These are phyloP conservation scores for Coleophora flavipennella DNA, from an alignment of 2,888 invertebrate species.

Conservation along the genomic window DNA sequence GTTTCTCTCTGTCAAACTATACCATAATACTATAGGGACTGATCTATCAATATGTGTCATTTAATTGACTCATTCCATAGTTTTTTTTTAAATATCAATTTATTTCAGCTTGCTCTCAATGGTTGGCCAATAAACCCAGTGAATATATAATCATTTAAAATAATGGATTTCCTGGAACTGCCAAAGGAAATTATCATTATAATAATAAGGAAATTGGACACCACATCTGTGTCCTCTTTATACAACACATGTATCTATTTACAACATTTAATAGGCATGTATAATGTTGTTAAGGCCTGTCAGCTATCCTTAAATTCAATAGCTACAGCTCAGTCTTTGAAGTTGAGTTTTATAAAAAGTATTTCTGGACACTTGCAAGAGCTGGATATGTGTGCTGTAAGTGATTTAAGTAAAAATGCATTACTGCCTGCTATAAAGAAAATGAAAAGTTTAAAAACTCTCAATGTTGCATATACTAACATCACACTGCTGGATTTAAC, in stretches of 20 bases:
- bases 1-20: too few species aligned
- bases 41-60: too few species aligned
- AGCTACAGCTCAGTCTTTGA: constrained; percentile 37
- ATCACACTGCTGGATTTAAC: constrained; percentile 39
- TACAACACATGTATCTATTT: constrained; percentile 32
- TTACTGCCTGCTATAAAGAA: constrained; percentile 33
- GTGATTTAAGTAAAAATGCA: constrained; percentile 33
- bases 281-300: constrained; percentile 31
- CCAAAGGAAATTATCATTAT: constrained; percentile 45
- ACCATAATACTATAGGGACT: too few species aligned
- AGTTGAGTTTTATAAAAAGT: constrained; percentile 33
- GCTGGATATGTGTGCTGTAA: constrained; percentile 39
- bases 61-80: too few species aligned
- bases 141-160: neutral
- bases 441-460: constrained; percentile 32
- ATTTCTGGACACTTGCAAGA: constrained; percentile 33
- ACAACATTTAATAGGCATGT: constrained; percentile 28
- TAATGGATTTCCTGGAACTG: neutral
- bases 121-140: neutral
- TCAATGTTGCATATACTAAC: constrained; percentile 49
- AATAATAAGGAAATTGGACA: constrained; percentile 38
- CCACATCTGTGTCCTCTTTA: constrained; percentile 29
- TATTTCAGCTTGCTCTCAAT: too few species aligned
- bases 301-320: constrained; percentile 33
- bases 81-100: too few species aligned